Conservation (phyloP, 2,888 invertebrate species). For the Melieria crassipennis region DNA sequence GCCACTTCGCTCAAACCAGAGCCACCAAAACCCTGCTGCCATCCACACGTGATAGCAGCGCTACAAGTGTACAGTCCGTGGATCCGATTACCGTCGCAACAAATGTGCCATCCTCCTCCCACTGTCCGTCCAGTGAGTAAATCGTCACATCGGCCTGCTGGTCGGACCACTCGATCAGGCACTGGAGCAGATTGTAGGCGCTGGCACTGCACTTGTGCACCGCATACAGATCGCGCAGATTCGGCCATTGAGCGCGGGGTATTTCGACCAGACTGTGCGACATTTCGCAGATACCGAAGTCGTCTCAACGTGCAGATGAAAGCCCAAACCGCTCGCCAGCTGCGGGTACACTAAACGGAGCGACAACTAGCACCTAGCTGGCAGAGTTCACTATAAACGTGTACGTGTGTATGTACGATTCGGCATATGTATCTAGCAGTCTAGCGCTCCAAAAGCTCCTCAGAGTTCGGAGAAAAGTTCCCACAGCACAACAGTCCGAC, state of each 20-base stretch:
- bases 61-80: not conserved
- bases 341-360: too few species aligned
- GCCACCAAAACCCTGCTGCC: too few species aligned
- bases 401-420: too few species aligned
- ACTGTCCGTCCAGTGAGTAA: slow-evolving; percentile 57
- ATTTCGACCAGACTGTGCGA: slow-evolving; percentile 42
- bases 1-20: too few species aligned
- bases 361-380: too few species aligned
- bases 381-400: too few species aligned
- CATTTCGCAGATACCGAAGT: slow-evolving; percentile 5
- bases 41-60: too few species aligned
- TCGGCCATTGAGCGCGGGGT: slow-evolving; percentile 41
- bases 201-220: slow-evolving; percentile 38
- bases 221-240: slow-evolving; percentile 47
- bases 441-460: too few species aligned
- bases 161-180: slow-evolving; percentile 52
- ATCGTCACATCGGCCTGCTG: slow-evolving; percentile 44
- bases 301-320: not conserved
- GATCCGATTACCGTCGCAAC: slow-evolving; percentile 50
- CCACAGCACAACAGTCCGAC: too few species aligned
- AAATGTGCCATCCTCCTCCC: slow-evolving; percentile 60
- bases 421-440: too few species aligned
- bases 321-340: too few species aligned
- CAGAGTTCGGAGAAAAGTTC: too few species aligned
- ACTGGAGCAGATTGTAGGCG: slow-evolving; percentile 50